Evolutionary conservation across 92 coral and sea anemone species (phyloP), one percentile per base, ranked within the genome.

Genomic region (Heteractis magnifica): DNA sequence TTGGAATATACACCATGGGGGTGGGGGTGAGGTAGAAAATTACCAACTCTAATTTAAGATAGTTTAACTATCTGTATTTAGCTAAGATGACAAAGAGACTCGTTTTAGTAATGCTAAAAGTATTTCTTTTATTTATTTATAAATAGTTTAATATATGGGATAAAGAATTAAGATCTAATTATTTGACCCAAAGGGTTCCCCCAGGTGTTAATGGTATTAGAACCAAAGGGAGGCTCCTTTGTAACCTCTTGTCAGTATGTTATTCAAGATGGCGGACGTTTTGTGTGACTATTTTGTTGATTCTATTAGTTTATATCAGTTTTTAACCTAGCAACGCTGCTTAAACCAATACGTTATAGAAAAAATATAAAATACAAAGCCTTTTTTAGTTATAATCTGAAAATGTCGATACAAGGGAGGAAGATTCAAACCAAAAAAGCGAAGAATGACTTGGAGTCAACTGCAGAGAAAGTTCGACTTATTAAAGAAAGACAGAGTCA

Each of bases 401-500:
- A 23, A 10, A 94, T 95, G 98, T 95, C 98, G 72, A 60, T 89
- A 51, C 89, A 86, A 83, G 90, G 90, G 10, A 91, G 87, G 72
- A 93, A 93, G 52, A 53, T 87, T 5, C 86, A 86, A 44, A 84
- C 77, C 49, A 94, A 83, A 75, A 51, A 86, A 20, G 70, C 87
- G 6, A 91, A 79, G 19, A 88, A 87, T 84, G 76, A 84, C 16
- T 72, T 83, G 50, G 96, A 91, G 53, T 91, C 89, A 58, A 89
- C 98, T 5, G 86, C 91, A 19, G 94, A 92, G 65, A 97, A 97
- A 86, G 97, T 94, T 52, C 90, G 95, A 44, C 86, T 89, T 60
- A 89, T 97, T 23, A 93, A 93, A 49, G 95, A 97, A 78, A 85
- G 93, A 78, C 99, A 97, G 71, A 91, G 89, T 73, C 90, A 85